These are phyloP conservation scores for Thymelicus acteon DNA, from an alignment of 2,888 invertebrate genomes.

Conservation along the genomic window DNA sequence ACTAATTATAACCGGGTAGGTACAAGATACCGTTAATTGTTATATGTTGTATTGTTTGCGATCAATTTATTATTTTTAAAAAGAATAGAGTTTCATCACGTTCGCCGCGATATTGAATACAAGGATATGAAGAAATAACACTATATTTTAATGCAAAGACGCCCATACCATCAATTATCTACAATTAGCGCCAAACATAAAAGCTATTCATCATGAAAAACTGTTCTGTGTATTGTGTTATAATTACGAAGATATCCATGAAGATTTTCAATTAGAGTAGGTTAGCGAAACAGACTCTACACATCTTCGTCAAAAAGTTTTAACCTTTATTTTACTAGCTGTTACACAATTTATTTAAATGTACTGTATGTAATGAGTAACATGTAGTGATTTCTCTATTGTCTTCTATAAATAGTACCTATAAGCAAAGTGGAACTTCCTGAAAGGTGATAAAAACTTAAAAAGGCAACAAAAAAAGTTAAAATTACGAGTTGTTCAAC, in stretches of 20 bases:
- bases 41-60: neutral
- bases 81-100: slow-evolving; percentile 63
- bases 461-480: neutral
- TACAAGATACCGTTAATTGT: slow-evolving; percentile 8
- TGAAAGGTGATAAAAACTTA: neutral
- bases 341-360: too few relatives aligned
- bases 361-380: neutral
- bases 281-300: neutral
- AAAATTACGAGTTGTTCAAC: too few relatives aligned
- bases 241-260: neutral
- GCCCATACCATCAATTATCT: slow-evolving; percentile 18
- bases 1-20: too few relatives aligned
- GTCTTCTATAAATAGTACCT: neutral
- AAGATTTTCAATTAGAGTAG: neutral
- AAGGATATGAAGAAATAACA: slow-evolving; percentile 58
- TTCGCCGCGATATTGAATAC: slow-evolving; percentile 47
- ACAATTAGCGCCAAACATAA: slow-evolving; percentile 14
- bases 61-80: slow-evolving; percentile 46
- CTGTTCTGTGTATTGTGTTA: slow-evolving; percentile 21
- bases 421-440: neutral
- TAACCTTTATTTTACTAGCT: neutral
- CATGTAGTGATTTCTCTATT: neutral
- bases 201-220: slow-evolving; percentile 21
- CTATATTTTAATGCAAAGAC: slow-evolving; percentile 41
- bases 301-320: neutral